Evolutionary conservation across 2,888 invertebrate genomes (phyloP), one percentile per base, ranked within the genome.

Genomic region (Diarsia dahlii): DNA sequence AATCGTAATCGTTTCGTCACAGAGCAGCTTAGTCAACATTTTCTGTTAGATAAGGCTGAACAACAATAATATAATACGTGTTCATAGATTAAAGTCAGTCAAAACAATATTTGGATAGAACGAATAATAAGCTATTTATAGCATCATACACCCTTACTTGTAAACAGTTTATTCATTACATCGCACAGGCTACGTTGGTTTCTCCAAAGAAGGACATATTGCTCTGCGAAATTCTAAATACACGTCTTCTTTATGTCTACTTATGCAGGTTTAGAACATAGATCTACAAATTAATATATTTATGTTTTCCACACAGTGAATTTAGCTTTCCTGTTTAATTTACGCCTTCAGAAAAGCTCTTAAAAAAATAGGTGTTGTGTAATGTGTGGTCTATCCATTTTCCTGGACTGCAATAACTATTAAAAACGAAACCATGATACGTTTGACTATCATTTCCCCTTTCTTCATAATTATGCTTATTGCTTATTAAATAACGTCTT

Each of bases 1-100:
- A 90, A 89, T 89, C 89, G 89, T 93, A 94, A 94, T 93, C 91
- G 90, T 92, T 94, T 95, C 93, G 94, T 94, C 94, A 94, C 90
- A 92, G 90, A 91, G 89, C 88, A 87, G 87, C 88, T 89, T 90
- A 92, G 93, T 91, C 91, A 94, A 94, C 90, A 93, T 89, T 90
- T 87, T 81, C 81, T 80, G 85, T 89, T 90, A 85, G 89, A 89
- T 90, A 90, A 87, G 87, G 76, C 66, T 80, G 68, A 63, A 77
- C 71, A 78, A 78, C 71, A 78, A 79, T 79, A 78, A 68, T 76
- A 74, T 63, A 77, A 73, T 71, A 68, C 60, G 63, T 60, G 60
- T 56, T 69, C 74, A 64, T 39, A 74, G 66, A 87, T 85, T 80
- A 66, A 8, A 20, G 28, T 18, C 62, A 73, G 68, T 65, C 71